Base-by-base conservation (phyloP, 2,888 invertebrate species). In the Byasa hedistus region DNA sequence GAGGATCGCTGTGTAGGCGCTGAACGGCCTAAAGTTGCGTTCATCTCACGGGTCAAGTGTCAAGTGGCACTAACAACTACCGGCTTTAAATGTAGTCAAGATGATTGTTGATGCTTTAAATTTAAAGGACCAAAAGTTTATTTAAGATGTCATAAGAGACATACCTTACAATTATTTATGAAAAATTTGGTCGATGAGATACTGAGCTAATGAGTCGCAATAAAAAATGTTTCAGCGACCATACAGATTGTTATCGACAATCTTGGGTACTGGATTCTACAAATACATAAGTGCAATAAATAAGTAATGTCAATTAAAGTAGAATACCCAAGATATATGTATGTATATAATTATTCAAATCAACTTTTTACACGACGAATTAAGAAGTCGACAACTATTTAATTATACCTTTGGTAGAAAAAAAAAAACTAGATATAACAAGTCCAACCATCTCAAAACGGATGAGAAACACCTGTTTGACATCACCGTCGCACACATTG, bases 1-100 rank as follows among this genome's bases (percentile, higher is more conserved):
- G 23, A 12, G 27, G 27, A 32, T 17, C 21, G 44, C 51, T 32
- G 36, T 32, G 32, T 32, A 61, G 44, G 23, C 57, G 54, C 51
- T 52, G 57, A 61, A 66, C 57, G 61, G 66, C 54, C 66, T 48
- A 66, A 66, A 66, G 39, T 58, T 62, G 58, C 44, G 66, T 66
- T 66, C 57, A 62, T 62, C 66, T 58, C 61, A 58, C 58, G 48
- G 61, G 57, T 66, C 66, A 61, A 54, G 58, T 61, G 66, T 62
- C 62, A 66, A 66, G 54, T 66, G 57, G 62, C 62, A 27, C 27
- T 61, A 44, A 61, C 65, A 60, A 61, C 65, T 66, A 61, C 51
- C 52, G 55, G 61, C 48, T 48, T 56, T 24, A 51, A 65, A 44
- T 65, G 48, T 56, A 32, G 56, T 32, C 19, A 27, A 65, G 48